These are phyloP conservation scores for Cotesia vestalis DNA, from an alignment of 1,140 invertebrate genomes.

Conservation along the genomic window DNA sequence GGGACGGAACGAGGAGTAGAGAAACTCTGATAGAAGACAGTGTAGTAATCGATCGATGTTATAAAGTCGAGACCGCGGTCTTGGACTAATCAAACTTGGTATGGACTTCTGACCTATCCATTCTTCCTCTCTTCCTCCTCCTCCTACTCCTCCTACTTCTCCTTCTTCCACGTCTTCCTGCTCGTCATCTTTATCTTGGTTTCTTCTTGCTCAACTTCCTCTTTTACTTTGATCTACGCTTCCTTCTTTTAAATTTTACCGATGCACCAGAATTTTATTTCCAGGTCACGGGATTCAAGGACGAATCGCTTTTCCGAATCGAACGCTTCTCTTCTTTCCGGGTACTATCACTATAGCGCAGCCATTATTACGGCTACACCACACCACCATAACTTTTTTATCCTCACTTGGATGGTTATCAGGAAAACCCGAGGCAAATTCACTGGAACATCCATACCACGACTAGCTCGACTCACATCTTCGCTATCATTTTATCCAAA, in stretches of 20 bases:
- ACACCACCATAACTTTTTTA: background rate
- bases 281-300: slow-evolving; percentile 23
- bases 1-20: too few species aligned
- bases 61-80: too few species aligned
- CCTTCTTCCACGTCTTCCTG: background rate
- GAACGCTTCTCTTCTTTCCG: background rate
- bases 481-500: slow-evolving; percentile 5
- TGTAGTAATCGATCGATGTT: too few species aligned
- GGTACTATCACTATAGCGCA: too few species aligned
- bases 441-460: slow-evolving; percentile 1
- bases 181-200: background rate
- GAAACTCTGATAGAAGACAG: too few species aligned
- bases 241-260: background rate
- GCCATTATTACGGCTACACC: background rate
- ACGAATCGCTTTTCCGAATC: slow-evolving; percentile 16
- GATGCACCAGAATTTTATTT: slow-evolving; percentile 7
- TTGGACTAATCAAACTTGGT: too few species aligned
- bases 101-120: too few species aligned
- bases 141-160: background rate
- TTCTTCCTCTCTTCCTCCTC: background rate
- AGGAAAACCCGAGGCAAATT: background rate
- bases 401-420: slow-evolving; percentile 11
- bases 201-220: background rate
- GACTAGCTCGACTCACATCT: background rate
- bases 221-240: background rate